A percentile compares a stretch with the other conserved stretches of the same genome.
Conservation (phyloP, 1,140 invertebrate genomes). For the Sycophila sp. region DNA sequence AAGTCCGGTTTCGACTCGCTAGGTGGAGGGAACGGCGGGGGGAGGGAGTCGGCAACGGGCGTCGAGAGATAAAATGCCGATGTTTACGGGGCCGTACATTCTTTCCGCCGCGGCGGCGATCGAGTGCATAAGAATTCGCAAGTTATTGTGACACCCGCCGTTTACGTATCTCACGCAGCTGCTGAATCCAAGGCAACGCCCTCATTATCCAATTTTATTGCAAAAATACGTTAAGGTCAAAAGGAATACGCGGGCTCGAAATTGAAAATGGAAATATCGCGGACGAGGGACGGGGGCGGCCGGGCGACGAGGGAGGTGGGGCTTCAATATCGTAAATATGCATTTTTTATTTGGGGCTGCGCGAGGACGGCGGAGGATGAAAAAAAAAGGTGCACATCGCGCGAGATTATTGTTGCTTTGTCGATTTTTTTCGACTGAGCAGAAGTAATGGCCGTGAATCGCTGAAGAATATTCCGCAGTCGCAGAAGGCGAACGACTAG, state of each 20-base stretch:
- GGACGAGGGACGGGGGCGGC: neutral
- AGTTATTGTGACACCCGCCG: constrained; percentile 48
- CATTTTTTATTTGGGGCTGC: constrained; percentile 17
- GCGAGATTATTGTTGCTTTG: constrained; percentile 23
- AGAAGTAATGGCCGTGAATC: constrained; percentile 12
- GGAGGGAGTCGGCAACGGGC: constrained; percentile 32
- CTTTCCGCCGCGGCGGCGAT: constrained; percentile 41
- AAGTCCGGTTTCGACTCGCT: constrained; percentile 26
- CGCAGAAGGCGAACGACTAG: neutral
- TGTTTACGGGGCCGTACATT: constrained; percentile 53
- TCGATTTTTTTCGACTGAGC: constrained; percentile 20
- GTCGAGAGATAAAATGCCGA: constrained; percentile 54
- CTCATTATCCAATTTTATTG: constrained; percentile 50
- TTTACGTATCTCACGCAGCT: constrained; percentile 45
- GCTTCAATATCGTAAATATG: constrained; percentile 20
- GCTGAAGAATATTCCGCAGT: neutral
- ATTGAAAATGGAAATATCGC: constrained; percentile 42
- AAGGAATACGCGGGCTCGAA: constrained; percentile 8
- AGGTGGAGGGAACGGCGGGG: constrained; percentile 1
- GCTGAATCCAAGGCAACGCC: constrained; percentile 41
- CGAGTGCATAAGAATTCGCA: constrained; percentile 47
- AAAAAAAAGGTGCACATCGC: neutral
- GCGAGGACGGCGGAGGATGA: no score
- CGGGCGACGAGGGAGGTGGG: neutral
- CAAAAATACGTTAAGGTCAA: constrained; percentile 36